Percentiles rank a stretch among this genome's conserved stretches.
These are phyloP conservation scores for Coccyzus lansbergi DNA, from an alignment of 2,797 vertebrate genomes.

Conservation along the genomic window DNA sequence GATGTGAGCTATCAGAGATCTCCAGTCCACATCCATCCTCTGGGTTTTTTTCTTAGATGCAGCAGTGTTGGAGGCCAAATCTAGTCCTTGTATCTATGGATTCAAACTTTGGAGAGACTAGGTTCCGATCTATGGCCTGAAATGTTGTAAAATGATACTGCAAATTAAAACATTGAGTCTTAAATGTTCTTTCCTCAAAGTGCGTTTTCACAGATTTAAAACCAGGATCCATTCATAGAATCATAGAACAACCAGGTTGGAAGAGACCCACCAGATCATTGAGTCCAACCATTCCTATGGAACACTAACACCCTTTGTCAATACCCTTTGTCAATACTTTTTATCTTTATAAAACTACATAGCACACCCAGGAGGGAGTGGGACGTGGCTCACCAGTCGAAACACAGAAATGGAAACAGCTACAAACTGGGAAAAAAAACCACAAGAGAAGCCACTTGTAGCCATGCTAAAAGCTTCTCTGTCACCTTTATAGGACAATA, in stretches of 20 bases:
- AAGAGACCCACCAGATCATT: no score
- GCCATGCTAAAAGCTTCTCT: not conserved
- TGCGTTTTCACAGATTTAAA: conserved; percentile 55
- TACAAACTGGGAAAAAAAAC: not conserved
- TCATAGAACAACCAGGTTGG: no score
- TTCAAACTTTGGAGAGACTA: not conserved
- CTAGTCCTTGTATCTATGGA: not conserved
- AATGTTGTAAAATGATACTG: not conserved
- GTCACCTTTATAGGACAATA: not conserved
- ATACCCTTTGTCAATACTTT: no score
- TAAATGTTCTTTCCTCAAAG: conserved; percentile 61
- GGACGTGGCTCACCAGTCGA: not conserved
- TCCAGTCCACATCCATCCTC: not conserved
- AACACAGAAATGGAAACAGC: conserved; percentile 37
- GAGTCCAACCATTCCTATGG: no score
- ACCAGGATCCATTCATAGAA: not conserved
- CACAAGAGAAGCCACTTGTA: not conserved
- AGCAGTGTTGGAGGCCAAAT: not conserved
- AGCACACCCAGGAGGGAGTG: not conserved
- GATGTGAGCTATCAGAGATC: not conserved
- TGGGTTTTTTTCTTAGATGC: not conserved
- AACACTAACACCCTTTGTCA: no score
- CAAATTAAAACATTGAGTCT: conserved; percentile 1
- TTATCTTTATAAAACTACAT: conserved; percentile 2
- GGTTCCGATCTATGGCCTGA: not conserved